Conservation (phyloP, 2,888 invertebrate genomes). For the Xanthorhoe designata region DNA sequence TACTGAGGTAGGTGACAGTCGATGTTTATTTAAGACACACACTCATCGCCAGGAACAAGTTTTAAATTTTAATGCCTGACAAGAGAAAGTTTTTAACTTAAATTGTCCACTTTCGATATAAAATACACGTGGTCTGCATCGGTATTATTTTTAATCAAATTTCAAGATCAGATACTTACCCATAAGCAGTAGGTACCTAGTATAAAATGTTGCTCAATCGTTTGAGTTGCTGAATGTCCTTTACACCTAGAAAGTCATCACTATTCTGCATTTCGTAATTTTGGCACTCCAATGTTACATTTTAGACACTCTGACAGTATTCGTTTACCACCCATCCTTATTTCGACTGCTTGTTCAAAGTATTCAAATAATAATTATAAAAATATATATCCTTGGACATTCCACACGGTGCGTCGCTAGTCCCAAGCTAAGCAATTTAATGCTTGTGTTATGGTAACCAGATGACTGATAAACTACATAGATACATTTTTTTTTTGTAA, state of each 20-base stretch:
- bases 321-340: background rate
- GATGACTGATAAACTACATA: too few relatives aligned
- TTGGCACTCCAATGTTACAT: too few relatives aligned
- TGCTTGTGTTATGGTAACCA: too few relatives aligned
- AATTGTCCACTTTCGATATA: slow-evolving; percentile 63
- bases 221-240: slow-evolving; percentile 11
- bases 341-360: too few relatives aligned
- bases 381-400: too few relatives aligned
- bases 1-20: slow-evolving; percentile 48
- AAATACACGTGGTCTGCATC: slow-evolving; percentile 60
- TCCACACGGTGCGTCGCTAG: too few relatives aligned
- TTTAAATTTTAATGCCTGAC: slow-evolving; percentile 79
- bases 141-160: slow-evolving; percentile 30
- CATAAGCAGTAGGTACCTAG: background rate
- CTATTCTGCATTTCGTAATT: background rate
- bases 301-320: too few relatives aligned
- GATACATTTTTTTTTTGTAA: too few relatives aligned
- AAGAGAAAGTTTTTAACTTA: slow-evolving; percentile 72
- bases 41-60: slow-evolving; percentile 76
- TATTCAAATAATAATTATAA: background rate
- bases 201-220: slow-evolving; percentile 25
- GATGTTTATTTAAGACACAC: slow-evolving; percentile 67
- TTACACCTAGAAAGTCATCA: background rate
- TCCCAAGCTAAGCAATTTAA: too few relatives aligned
- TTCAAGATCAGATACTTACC: slow-evolving; percentile 27